These are phyloP conservation scores for Leptoclinus maculatus DNA, from an alignment of 2,797 vertebrate genomes.

Conservation along the genomic window DNA sequence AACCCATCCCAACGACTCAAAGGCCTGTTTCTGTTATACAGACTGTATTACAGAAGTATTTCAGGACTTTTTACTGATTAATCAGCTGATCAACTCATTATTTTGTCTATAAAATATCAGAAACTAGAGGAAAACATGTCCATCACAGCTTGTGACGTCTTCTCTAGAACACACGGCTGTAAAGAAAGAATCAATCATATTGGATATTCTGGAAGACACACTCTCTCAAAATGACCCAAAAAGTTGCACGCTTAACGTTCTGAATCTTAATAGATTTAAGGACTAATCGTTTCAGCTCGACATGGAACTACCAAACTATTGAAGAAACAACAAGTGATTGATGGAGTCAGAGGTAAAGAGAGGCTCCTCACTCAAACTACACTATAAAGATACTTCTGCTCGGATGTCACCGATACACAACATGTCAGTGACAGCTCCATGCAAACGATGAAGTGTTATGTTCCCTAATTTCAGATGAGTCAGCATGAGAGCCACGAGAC, in stretches of 20 bases:
- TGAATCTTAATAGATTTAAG: too few species aligned
- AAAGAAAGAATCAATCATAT: not conserved
- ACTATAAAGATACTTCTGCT: too few species aligned
- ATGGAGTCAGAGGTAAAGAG: not conserved
- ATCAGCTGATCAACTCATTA: too few species aligned
- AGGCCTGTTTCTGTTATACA: not conserved
- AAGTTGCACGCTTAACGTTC: too few species aligned
- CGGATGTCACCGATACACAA: too few species aligned
- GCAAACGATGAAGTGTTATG: not conserved
- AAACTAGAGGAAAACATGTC: not conserved
- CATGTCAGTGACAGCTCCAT: not conserved
- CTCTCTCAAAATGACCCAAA: not conserved
- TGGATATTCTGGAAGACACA: not conserved
- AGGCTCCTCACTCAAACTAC: too few species aligned
- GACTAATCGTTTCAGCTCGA: not conserved
- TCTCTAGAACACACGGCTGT: not conserved
- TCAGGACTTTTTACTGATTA: too few species aligned
- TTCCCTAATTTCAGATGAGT: not conserved
- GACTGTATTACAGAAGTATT: not conserved
- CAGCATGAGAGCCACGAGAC: not conserved
- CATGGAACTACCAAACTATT: not conserved
- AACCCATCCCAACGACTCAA: not conserved
- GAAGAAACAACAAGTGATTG: not conserved
- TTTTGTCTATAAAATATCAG: not conserved
- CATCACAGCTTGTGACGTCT: not conserved